Percentiles rank a stretch among this genome's conserved stretches.
phyloP scores from a whole-genome alignment of 2,113 vertebrate genomes.

The Acrocephalus arundinaceus region DNA sequence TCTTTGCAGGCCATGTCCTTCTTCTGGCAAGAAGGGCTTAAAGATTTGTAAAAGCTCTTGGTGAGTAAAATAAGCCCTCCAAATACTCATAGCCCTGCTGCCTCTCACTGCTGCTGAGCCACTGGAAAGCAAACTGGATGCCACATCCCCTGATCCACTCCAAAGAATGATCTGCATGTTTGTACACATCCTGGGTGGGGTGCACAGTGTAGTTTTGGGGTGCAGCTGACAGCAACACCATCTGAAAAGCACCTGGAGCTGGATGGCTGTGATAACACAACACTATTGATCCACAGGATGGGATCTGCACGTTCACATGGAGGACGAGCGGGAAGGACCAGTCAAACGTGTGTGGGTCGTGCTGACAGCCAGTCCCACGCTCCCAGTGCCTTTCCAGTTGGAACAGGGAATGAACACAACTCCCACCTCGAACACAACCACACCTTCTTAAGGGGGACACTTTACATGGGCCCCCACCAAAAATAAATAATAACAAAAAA shows the following conservation, averaged over 20 bases:
- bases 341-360: not conserved
- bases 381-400: not conserved
- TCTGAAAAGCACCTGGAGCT: not conserved
- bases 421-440: not conserved
- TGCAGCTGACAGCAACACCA: not conserved
- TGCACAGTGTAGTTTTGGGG: not conserved
- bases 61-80: not conserved
- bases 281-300: not conserved
- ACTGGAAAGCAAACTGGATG: not conserved
- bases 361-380: not conserved
- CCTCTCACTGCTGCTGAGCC: not conserved
- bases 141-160: not conserved
- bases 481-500: not conserved
- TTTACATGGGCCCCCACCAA: not conserved
- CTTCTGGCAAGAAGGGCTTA: not conserved
- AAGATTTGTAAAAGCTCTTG: not conserved
- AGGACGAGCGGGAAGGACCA: not conserved
- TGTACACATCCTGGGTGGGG: not conserved
- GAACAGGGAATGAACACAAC: not conserved
- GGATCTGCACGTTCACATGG: accelerated
- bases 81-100: not conserved
- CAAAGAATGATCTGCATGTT: not conserved
- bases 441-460: not conserved
- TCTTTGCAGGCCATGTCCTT: not conserved
- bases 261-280: not conserved